Base-by-base conservation (phyloP, 2,888 invertebrate genomes). In the Drosophila percnosoma region DNA sequence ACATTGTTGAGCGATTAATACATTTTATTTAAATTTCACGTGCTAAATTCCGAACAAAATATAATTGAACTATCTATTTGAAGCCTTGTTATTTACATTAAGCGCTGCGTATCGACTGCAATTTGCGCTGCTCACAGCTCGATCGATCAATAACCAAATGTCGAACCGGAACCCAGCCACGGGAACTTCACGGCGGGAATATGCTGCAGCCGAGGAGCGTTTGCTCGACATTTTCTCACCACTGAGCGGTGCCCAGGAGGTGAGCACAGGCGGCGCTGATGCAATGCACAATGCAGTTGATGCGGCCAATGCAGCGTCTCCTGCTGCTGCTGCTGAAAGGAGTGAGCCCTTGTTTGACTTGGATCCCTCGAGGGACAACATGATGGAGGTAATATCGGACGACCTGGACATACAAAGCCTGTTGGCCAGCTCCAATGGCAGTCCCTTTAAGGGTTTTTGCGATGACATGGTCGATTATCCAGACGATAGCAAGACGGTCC, bases 1-100 rank as follows among this genome's bases (percentile, higher is more conserved):
- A 58, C 51, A 65, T 21, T 52, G 31, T 60, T 53, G 21, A 87
- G 64, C 48, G 36, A 60, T 60, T 52, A 27, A 64, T 33, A 42
- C 53, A 68, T 64, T 81, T 75, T 74, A 69, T 87, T 75, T 70
- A 86, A 85, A 87, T 82, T 86, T 89, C 83, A 89, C 86, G 90
- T 86, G 88, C 72, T 75, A 85, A 82, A 87, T 87, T 80, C 65
- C 18, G 55, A 54, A 55, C 66, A 69, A 66, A 73, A 40, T 57
- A 59, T 57, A 68, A 63, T 68, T 68, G 51, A 51, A 38, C 53
- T 45, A 73, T 55, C 64, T 52, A 48, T 62, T 27, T 63, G 21
- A 48, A 62, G 51, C 13, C 15, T 55, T 8, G 45, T 55, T 63
- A 24, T 49, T 57, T 63, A 48, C 38, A 59, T 55, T 49, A 27